phyloP scores from a whole-genome alignment of 2,888 invertebrate genomes.

The Alcis repandata region DNA sequence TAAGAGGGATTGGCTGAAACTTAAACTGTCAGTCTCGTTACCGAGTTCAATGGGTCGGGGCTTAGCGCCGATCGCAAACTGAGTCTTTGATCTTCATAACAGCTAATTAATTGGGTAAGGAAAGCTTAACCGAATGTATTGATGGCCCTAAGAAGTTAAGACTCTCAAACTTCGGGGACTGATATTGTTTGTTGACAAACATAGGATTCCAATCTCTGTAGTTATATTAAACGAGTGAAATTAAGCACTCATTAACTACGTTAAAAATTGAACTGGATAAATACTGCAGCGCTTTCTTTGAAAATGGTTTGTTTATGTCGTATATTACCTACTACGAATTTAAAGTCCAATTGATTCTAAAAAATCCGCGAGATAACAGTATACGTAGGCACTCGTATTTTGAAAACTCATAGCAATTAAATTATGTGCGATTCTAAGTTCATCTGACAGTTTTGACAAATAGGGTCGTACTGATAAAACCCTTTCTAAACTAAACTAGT shows the following conservation, averaged over 20 bases:
- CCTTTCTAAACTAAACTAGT: no score
- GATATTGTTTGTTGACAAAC: conserved; percentile 63
- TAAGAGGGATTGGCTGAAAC: conserved; percentile 70
- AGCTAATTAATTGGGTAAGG: conserved; percentile 79
- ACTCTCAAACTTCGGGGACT: conserved; percentile 54
- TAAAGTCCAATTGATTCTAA: no score
- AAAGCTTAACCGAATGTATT: conserved; percentile 74
- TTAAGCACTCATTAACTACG: conserved; percentile 8
- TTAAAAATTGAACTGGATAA: not conserved
- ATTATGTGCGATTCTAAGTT: no score
- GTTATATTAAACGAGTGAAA: conserved; percentile 21
- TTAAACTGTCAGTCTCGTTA: conserved; percentile 78
- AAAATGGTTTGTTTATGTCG: no score
- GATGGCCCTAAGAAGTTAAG: conserved; percentile 60
- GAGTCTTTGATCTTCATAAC: conserved; percentile 80
- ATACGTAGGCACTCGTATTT: no score
- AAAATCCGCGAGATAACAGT: no score
- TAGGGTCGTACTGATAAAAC: no score
- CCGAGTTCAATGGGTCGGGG: conserved; percentile 70
- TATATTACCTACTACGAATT: no score
- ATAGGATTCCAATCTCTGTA: conserved; percentile 42
- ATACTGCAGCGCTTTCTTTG: no score
- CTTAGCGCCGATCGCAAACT: conserved; percentile 72
- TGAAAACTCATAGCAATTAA: no score
- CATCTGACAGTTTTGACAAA: no score